These are phyloP conservation scores for Sthenelais limicola DNA, from an alignment of 2,888 invertebrate genomes.

Conservation along the genomic window DNA sequence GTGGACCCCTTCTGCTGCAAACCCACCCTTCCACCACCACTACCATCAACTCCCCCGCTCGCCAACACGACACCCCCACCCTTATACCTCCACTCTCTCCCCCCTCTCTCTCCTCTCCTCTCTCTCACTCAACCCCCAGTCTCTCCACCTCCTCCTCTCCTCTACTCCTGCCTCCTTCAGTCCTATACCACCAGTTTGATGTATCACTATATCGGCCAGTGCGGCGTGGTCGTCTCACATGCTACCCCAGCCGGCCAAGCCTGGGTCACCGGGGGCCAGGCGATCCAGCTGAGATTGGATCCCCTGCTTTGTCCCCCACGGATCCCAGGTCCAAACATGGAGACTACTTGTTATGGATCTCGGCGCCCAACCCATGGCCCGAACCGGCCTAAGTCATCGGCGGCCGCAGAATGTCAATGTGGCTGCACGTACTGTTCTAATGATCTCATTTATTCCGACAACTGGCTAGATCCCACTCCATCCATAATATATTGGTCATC, in stretches of 20 bases:
- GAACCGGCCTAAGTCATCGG: too few relatives aligned
- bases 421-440: conserved; percentile 19
- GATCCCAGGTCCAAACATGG: too few relatives aligned
- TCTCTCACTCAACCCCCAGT: neutral
- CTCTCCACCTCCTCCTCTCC: neutral
- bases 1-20: too few relatives aligned
- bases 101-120: conserved; percentile 3
- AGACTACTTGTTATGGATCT: too few relatives aligned
- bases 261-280: too few relatives aligned
- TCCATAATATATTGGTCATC: conserved; percentile 35
- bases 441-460: conserved; percentile 39
- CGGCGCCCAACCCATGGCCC: too few relatives aligned
- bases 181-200: too few relatives aligned
- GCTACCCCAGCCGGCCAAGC: too few relatives aligned
- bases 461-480: conserved; percentile 35
- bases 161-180: neutral
- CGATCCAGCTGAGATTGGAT: too few relatives aligned
- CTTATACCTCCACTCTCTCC: neutral
- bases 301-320: too few relatives aligned
- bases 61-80: neutral
- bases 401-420: conserved; percentile 35
- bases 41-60: neutral
- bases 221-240: too few relatives aligned
- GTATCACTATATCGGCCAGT: too few relatives aligned
- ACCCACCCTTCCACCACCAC: neutral